phyloP scores from a whole-genome alignment of 2,888 invertebrate species.

The Acleris emargana region DNA sequence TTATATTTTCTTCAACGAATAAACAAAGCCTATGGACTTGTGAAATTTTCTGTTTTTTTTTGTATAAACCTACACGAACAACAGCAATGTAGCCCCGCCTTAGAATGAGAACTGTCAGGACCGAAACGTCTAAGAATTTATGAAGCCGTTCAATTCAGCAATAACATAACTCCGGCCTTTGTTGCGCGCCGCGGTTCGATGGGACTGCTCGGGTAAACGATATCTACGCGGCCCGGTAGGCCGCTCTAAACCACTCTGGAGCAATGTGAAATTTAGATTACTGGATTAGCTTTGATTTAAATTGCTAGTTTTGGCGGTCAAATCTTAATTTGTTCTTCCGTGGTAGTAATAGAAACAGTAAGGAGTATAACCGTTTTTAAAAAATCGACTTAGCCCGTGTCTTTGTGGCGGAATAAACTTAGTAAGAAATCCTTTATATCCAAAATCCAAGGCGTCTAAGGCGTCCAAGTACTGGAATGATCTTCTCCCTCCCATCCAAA shows the following conservation, averaged over 20 bases:
- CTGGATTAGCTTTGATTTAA: background rate
- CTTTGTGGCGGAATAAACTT: too few relatives aligned
- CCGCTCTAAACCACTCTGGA: constrained; percentile 8
- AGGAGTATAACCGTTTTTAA: too few relatives aligned
- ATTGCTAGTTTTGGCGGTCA: too few relatives aligned
- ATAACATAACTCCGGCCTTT: constrained; percentile 68
- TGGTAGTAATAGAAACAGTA: too few relatives aligned
- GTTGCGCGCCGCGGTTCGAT: constrained; percentile 44
- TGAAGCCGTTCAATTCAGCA: constrained; percentile 58
- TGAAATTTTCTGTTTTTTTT: background rate
- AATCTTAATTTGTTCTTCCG: too few relatives aligned
- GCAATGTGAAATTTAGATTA: constrained; percentile 9
- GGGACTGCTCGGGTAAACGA: constrained; percentile 34
- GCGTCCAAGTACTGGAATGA: too few relatives aligned
- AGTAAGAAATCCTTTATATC: too few relatives aligned
- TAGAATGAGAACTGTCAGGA: constrained; percentile 50
- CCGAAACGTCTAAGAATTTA: constrained; percentile 61
- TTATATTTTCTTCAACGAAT: too few relatives aligned
- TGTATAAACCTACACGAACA: background rate
- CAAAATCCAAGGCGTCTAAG: too few relatives aligned
- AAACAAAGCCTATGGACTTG: too few relatives aligned
- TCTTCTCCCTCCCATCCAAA: too few relatives aligned
- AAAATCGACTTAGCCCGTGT: too few relatives aligned
- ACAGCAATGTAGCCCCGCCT: constrained; percentile 12
- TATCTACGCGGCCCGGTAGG: constrained; percentile 13